A percentile compares a stretch with the other conserved stretches of the same genome.
Evolutionary conservation across 2,888 invertebrate species (phyloP).

Genomic region (Polydrusus cervinus): DNA sequence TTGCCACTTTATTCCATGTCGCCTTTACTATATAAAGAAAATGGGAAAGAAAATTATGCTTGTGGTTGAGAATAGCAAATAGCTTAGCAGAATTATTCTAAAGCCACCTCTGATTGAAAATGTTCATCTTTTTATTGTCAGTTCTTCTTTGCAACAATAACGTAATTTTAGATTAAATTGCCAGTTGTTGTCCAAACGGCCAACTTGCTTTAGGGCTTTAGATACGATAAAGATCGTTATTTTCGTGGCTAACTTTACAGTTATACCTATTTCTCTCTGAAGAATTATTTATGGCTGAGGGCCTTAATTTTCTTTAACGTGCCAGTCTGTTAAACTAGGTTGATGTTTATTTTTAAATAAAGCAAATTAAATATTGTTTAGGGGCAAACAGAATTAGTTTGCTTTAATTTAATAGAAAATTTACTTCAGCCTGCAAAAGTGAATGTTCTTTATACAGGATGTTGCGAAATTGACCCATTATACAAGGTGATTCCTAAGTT

Average conservation of each 20-base stretch:
- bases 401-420: conserved; percentile 27
- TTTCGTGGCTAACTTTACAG: conserved; percentile 54
- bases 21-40: too few species aligned
- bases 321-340: conserved; percentile 51
- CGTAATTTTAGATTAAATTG: conserved; percentile 52
- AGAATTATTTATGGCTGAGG: conserved; percentile 50
- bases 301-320: conserved; percentile 53
- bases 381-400: conserved; percentile 27
- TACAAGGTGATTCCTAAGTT: too few species aligned
- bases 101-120: conserved; percentile 10
- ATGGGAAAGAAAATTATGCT: too few species aligned
- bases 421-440: too few species aligned
- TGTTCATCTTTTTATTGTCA: conserved; percentile 28
- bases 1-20: too few species aligned
- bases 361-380: conserved; percentile 44
- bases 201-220: conserved; percentile 40
- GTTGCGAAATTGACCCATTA: too few species aligned
- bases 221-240: conserved; percentile 56
- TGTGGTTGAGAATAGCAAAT: too few species aligned
- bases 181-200: conserved; percentile 51
- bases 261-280: conserved; percentile 53
- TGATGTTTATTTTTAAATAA: conserved; percentile 38
- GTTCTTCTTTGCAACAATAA: conserved; percentile 49
- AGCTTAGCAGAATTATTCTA: too few species aligned
- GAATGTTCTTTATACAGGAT: too few species aligned